Evolutionary conservation across 2,888 invertebrate species (phyloP).

Genomic region (Drosophila suboccidentalis): DNA sequence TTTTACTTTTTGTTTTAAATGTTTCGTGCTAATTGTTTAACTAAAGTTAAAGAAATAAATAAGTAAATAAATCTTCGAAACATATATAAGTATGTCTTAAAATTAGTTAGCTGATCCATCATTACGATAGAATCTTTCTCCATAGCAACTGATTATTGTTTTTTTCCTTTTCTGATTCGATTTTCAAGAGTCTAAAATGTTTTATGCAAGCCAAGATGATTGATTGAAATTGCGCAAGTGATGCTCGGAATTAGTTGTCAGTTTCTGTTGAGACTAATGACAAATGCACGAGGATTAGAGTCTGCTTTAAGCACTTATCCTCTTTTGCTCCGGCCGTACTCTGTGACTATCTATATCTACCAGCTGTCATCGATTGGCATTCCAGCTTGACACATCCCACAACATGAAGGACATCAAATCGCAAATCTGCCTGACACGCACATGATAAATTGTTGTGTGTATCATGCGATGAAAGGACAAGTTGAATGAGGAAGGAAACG

Average conservation of each 20-base stretch:
- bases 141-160: too few species aligned
- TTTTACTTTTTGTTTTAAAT: too few species aligned
- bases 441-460: slow-evolving; percentile 75
- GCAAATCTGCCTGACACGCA: slow-evolving; percentile 55
- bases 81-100: too few species aligned
- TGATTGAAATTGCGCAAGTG: slow-evolving; percentile 1
- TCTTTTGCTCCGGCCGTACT: not conserved
- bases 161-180: not conserved
- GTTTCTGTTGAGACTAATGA: slow-evolving; percentile 3
- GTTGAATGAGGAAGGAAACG: not conserved
- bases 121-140: too few species aligned
- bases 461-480: slow-evolving; percentile 54
- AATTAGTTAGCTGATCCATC: too few species aligned
- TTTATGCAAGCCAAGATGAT: not conserved
- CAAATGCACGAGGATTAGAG: slow-evolving; percentile 1
- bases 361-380: slow-evolving; percentile 61
- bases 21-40: too few species aligned
- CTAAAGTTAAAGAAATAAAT: too few species aligned
- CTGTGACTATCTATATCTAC: slow-evolving; percentile 11
- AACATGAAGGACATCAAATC: slow-evolving; percentile 53
- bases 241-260: slow-evolving; percentile 2
- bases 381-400: slow-evolving; percentile 47
- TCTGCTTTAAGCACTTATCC: not conserved
- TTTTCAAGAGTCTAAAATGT: not conserved
- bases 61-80: too few species aligned